Evolutionary conservation across 2,113 vertebrate genomes (phyloP).

Genomic region (Dipodomys stephensi): DNA sequence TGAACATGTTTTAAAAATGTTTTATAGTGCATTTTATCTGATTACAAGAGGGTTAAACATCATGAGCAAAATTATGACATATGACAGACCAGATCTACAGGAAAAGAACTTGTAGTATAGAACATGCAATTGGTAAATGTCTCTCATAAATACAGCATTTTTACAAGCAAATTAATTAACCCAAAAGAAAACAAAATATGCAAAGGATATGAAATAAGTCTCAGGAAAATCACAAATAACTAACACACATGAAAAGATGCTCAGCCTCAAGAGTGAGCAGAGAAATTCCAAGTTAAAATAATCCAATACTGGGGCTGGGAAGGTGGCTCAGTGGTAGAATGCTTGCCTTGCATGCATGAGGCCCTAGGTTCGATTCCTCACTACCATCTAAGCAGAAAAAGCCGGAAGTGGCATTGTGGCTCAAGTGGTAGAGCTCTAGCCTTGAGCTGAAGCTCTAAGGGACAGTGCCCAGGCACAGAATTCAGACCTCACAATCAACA

Average conservation of each 20-base stretch:
- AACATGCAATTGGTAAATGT: constrained; percentile 30
- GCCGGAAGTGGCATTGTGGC: no score
- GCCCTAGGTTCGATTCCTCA: no score
- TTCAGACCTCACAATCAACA: no score
- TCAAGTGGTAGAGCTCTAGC: no score
- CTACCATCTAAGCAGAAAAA: no score
- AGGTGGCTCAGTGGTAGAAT: no score
- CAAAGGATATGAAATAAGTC: constrained; percentile 39
- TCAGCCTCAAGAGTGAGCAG: not conserved
- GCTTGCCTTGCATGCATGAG: no score
- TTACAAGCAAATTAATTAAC: constrained; percentile 66
- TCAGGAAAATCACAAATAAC: constrained; percentile 17
- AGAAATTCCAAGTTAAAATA: constrained; percentile 41
- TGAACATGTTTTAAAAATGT: constrained; percentile 61
- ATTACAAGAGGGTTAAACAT: constrained; percentile 46
- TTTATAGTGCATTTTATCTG: constrained; percentile 66
- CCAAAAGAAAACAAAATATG: constrained; percentile 22
- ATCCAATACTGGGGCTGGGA: not conserved
- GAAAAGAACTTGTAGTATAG: constrained; percentile 20
- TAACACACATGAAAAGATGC: constrained; percentile 22
- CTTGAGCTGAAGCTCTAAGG: no score
- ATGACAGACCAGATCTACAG: constrained; percentile 37
- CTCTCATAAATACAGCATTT: constrained; percentile 13
- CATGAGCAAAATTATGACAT: constrained; percentile 60
- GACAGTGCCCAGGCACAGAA: no score